Evolutionary conservation across 2,888 invertebrate genomes (phyloP).

Genomic region (Dasypolia templi): DNA sequence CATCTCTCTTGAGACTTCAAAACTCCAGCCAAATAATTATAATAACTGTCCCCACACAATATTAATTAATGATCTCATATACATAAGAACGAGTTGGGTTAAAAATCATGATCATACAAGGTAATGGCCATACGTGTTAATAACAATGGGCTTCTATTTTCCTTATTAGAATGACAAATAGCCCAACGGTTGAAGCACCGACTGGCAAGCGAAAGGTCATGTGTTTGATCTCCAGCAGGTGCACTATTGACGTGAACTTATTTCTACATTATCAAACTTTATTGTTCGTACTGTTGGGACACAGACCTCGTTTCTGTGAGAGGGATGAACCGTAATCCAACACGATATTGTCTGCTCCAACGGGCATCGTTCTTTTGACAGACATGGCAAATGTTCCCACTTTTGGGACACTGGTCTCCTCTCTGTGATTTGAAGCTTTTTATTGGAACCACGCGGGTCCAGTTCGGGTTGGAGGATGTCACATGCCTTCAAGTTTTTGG

Average conservation of each 20-base stretch:
- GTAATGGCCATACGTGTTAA: neutral
- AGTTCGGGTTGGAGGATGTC: neutral
- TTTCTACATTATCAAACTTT: neutral
- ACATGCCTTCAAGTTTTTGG: neutral
- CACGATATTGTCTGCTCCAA: no score
- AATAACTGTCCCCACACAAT: neutral
- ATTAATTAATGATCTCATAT: neutral
- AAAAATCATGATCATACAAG: constrained; percentile 25
- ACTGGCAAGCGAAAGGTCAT: neutral
- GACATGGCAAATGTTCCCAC: no score
- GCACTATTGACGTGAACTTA: neutral
- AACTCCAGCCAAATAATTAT: neutral
- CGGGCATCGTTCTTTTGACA: no score
- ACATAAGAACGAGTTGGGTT: constrained; percentile 10
- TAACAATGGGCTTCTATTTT: constrained; percentile 2
- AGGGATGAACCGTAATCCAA: no score
- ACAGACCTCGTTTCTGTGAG: neutral
- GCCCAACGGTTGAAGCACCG: neutral
- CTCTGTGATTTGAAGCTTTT: neutral
- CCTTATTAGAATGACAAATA: constrained; percentile 3
- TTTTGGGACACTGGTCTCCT: neutral
- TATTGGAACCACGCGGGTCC: neutral
- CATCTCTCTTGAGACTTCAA: no score
- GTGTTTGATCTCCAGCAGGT: neutral
- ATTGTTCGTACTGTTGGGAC: neutral